Evolutionary conservation across 2,797 vertebrate species (phyloP).

Genomic region (Hafferia zeledoni): DNA sequence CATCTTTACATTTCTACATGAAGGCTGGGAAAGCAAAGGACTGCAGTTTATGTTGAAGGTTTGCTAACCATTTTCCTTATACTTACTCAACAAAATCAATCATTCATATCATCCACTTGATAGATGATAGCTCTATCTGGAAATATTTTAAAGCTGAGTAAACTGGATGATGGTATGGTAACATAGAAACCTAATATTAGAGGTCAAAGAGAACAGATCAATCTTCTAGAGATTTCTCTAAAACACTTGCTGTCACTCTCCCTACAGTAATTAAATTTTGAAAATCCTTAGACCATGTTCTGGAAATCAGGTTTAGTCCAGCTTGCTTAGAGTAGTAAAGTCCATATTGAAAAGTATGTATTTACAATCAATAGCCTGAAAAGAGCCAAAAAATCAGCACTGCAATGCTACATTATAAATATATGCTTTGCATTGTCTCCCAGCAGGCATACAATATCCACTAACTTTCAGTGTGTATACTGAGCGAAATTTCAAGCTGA

Average conservation of each 20-base stretch:
- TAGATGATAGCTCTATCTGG: neutral
- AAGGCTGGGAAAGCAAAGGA: conserved; percentile 27
- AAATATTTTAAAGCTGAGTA: conserved; percentile 4
- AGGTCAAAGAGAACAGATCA: neutral
- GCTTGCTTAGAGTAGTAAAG: neutral
- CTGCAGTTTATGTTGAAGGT: neutral
- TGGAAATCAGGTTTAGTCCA: neutral
- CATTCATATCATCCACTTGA: neutral
- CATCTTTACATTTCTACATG: neutral
- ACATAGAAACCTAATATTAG: neutral
- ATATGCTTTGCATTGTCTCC: neutral
- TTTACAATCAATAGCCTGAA: neutral
- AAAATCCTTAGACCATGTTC: neutral
- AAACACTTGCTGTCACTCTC: neutral
- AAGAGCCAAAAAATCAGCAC: neutral
- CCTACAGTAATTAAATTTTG: neutral
- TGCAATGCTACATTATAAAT: neutral
- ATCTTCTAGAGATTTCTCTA: neutral
- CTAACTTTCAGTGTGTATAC: neutral
- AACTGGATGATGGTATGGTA: neutral
- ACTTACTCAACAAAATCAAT: neutral
- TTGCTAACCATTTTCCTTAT: neutral
- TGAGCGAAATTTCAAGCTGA: neutral
- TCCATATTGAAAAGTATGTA: neutral
- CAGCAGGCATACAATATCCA: neutral